A percentile compares a stretch with the other conserved stretches of the same genome.
phyloP scores from a whole-genome alignment of 2,797 vertebrate species.

The Hippocampus kuda region DNA sequence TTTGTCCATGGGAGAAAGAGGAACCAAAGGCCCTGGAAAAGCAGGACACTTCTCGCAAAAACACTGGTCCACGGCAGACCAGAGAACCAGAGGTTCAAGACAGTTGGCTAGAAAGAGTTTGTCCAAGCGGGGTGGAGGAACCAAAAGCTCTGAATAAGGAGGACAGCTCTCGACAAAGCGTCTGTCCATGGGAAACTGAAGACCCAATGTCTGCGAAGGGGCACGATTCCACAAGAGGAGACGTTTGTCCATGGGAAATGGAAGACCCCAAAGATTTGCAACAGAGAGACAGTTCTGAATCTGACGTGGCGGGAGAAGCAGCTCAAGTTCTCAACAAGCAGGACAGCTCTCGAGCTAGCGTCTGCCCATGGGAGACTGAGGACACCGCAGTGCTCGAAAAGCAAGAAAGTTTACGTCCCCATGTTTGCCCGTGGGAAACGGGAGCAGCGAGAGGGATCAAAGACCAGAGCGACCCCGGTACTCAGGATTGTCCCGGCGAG shows the following conservation, averaged over 20 bases:
- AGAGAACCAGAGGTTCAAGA: conserved; percentile 12
- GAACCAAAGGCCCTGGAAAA: conserved; percentile 2
- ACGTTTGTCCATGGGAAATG: conserved; percentile 34
- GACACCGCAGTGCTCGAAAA: conserved; percentile 11
- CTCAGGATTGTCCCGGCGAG: conserved; percentile 34
- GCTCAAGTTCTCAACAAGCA: neutral
- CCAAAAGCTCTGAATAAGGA: conserved; percentile 11
- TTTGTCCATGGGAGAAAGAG: conserved; percentile 29
- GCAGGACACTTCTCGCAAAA: rapidly evolving
- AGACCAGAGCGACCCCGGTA: conserved; percentile 9
- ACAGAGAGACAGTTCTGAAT: conserved; percentile 17
- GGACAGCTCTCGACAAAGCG: rapidly evolving
- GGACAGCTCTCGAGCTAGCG: rapidly evolving
- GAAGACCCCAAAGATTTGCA: conserved; percentile 14
- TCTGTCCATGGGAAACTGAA: conserved; percentile 30
- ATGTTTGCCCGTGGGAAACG: conserved; percentile 27
- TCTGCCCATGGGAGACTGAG: conserved; percentile 31
- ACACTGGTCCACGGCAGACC: conserved; percentile 28
- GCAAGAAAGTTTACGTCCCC: neutral
- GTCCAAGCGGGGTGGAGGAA: conserved; percentile 20
- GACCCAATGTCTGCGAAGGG: conserved; percentile 6
- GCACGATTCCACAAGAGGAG: neutral
- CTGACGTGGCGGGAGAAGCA: conserved; percentile 17
- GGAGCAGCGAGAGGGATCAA: conserved; percentile 3
- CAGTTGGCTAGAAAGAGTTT: neutral